phyloP scores from a whole-genome alignment of 2,113 vertebrate species.

The Leptodactylus fuscus region DNA sequence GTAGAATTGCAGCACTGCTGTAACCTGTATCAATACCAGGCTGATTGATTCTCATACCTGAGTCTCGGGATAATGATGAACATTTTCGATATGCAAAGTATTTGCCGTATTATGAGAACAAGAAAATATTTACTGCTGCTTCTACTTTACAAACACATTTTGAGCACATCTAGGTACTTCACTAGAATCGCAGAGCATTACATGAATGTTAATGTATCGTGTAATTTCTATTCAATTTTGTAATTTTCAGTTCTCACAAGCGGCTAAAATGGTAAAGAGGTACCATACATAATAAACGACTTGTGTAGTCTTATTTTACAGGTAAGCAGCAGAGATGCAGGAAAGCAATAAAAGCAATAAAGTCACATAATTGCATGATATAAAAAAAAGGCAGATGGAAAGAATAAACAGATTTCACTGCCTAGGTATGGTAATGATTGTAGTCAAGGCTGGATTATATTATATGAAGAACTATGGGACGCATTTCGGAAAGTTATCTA shows the following conservation, averaged over 20 bases:
- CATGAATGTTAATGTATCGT: slow-evolving; percentile 44
- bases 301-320: background rate
- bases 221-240: slow-evolving; percentile 42
- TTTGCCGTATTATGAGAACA: slow-evolving; percentile 37
- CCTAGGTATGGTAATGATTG: background rate
- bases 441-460: background rate
- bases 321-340: background rate
- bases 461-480: background rate
- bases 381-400: background rate
- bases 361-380: slow-evolving; percentile 5
- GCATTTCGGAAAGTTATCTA: background rate
- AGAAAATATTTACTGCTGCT: slow-evolving; percentile 46
- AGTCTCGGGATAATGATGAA: slow-evolving; percentile 25
- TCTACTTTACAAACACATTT: slow-evolving; percentile 41
- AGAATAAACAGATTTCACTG: background rate
- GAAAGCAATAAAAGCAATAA: slow-evolving; percentile 10
- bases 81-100: slow-evolving; percentile 43
- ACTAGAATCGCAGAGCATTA: slow-evolving; percentile 33
- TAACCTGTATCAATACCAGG: slow-evolving; percentile 21
- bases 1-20: background rate
- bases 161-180: slow-evolving; percentile 41
- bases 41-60: slow-evolving; percentile 8
- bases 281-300: slow-evolving; percentile 29
- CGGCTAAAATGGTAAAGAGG: slow-evolving; percentile 35
- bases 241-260: slow-evolving; percentile 32